Base-by-base conservation (phyloP, 92 coral and sea anemone genomes). In the Zoanthus gigantus region DNA sequence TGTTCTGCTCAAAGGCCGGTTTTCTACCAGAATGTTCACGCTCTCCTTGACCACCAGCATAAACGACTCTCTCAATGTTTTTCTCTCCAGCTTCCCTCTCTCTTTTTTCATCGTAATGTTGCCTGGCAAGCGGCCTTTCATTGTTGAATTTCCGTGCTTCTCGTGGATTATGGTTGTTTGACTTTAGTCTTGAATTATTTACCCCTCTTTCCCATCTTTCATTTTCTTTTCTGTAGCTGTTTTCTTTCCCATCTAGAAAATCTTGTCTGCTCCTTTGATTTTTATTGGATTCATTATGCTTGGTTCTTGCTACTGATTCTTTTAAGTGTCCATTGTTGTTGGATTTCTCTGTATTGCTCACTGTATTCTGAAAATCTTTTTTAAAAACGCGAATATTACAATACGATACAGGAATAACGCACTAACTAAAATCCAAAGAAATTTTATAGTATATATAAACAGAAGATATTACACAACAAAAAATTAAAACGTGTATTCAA, bases 81-180 rank as follows among this genome's bases (percentile, higher is more conserved):
- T 69, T 74, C 7, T 92, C 91, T 46, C 87, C 66, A 29, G 47
- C 71, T 4, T 84, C 85, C 34, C 88, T 77, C 52, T 71, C 85
- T 13, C 61, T 34, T 23, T 90, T 77, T 34, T 76, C 90, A 52
- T 89, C 95, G 12, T 74, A 66, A 63, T 86, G 74, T 14, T 68
- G 72, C 53, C 88, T 65, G 15, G 88, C 90, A 73, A 83, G 53
- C 16, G 84, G 45, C 86, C 76, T 90, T 53, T 82, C 93, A 76
- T 77, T 94, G 54, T 84, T 91, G 72, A 57, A 71, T 71, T 76
- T 86, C 58, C 80, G 82, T 60, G 57, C 11, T 44, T 86, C 78
- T 37, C 86, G 85, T 31, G 56, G 8, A 18, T 78, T 67, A 52
- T 42, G 69, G 52, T 68, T 30, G 28, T 48, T 87, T 72, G 78